Evolutionary conservation across 2,797 vertebrate species (phyloP).

Genomic region (Enteromius afrohamiltoni): DNA sequence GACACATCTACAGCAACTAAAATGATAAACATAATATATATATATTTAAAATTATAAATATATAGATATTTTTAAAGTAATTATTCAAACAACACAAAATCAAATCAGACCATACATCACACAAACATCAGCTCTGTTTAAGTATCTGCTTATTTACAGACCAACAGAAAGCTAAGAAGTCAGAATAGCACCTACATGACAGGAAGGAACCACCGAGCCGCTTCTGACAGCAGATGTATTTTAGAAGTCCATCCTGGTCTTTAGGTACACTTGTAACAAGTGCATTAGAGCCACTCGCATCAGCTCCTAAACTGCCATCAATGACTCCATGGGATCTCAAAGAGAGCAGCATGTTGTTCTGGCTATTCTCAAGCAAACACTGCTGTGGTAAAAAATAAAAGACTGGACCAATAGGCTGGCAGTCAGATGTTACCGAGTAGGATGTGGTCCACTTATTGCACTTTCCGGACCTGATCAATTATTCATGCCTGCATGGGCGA

Average conservation of each 20-base stretch:
- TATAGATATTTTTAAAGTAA: background rate
- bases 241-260: constrained; percentile 66
- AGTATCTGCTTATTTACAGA: background rate
- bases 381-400: constrained; percentile 24
- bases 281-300: constrained; percentile 8
- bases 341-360: constrained; percentile 68
- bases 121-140: background rate
- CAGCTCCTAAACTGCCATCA: constrained; percentile 56
- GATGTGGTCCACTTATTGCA: constrained; percentile 66
- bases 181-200: constrained; percentile 71
- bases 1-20: background rate
- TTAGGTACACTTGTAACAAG: constrained; percentile 42
- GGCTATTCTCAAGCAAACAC: constrained; percentile 33
- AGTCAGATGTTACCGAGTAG: constrained; percentile 33
- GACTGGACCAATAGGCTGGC: constrained; percentile 1
- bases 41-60: background rate
- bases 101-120: background rate
- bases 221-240: constrained; percentile 80
- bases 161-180: background rate
- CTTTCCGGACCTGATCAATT: constrained; percentile 81
- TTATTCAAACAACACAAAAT: background rate
- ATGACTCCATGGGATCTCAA: constrained; percentile 63
- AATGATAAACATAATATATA: background rate
- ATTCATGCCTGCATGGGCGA: constrained; percentile 72
- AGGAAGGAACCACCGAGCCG: constrained; percentile 66